These are phyloP conservation scores for Pantherophis alleghaniensis DNA, from an alignment of 2,797 vertebrate genomes.

Conservation along the genomic window DNA sequence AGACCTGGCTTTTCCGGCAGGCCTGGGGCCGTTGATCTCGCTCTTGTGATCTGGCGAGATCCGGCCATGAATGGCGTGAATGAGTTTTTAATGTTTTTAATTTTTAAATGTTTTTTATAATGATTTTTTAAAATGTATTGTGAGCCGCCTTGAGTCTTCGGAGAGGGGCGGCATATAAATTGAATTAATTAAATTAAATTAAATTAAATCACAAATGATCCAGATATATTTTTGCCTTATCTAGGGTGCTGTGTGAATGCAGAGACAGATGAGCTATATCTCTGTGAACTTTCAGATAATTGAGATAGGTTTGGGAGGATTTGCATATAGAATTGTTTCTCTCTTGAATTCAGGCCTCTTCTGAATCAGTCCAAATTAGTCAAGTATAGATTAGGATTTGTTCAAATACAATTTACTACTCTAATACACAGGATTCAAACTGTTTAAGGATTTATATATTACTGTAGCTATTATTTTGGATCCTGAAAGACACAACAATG, in stretches of 20 bases:
- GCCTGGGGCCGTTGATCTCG: too few species aligned
- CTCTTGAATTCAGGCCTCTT: not conserved
- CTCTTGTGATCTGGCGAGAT: too few species aligned
- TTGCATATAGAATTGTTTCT: not conserved
- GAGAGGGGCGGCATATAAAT: too few species aligned
- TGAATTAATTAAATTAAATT: too few species aligned
- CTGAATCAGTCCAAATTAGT: not conserved
- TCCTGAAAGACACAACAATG: not conserved
- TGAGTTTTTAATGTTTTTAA: too few species aligned
- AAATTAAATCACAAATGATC: not conserved
- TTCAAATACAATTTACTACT: not conserved
- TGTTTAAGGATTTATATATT: conserved; percentile 25
- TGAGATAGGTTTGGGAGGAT: not conserved
- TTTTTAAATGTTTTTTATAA: too few species aligned
- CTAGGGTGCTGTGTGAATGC: not conserved
- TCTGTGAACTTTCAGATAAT: not conserved
- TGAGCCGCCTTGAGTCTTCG: too few species aligned
- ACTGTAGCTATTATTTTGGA: not conserved
- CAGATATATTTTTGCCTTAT: not conserved
- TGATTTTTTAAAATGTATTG: too few species aligned
- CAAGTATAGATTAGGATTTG: not conserved
- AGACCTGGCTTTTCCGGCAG: too few species aligned
- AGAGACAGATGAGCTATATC: not conserved
- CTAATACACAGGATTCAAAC: not conserved
- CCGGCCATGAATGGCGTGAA: too few species aligned